phyloP scores from a whole-genome alignment of 1,140 invertebrate genomes.

The Ruditapes philippinarum region DNA sequence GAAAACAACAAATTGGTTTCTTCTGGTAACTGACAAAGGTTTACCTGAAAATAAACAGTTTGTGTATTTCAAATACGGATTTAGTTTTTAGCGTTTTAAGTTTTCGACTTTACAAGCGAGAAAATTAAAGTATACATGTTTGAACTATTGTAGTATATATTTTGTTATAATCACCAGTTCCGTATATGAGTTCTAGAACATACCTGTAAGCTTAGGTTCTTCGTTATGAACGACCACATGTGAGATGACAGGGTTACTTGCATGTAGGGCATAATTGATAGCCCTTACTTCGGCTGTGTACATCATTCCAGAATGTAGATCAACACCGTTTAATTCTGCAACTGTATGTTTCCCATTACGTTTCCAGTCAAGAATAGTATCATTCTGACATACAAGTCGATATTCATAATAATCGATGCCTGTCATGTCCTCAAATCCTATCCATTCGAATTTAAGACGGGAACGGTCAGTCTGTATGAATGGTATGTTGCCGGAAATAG shows the following conservation, averaged over 20 bases:
- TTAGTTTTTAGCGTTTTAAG: no score
- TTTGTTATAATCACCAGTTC: no score
- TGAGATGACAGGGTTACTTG: not conserved
- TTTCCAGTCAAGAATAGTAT: not conserved
- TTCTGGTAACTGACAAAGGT: not conserved
- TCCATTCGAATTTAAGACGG: not conserved
- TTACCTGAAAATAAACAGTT: constrained; percentile 19
- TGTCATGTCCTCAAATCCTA: not conserved
- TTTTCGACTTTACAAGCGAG: no score
- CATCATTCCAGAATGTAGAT: not conserved
- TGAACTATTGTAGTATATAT: no score
- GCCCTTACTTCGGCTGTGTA: constrained; percentile 28
- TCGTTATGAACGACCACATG: not conserved
- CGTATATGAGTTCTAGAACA: no score
- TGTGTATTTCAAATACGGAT: no score
- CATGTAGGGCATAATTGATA: not conserved
- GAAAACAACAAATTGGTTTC: not conserved
- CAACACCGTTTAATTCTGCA: not conserved
- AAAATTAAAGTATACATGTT: no score
- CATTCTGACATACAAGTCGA: not conserved
- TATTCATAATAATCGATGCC: constrained; percentile 16
- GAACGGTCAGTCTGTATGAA: not conserved
- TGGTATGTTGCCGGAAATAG: not conserved
- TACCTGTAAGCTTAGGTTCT: constrained; percentile 1
- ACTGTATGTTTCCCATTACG: not conserved